Evolutionary conservation across 1,140 invertebrate species (phyloP).

Genomic region (Hylyphantes graminicola): DNA sequence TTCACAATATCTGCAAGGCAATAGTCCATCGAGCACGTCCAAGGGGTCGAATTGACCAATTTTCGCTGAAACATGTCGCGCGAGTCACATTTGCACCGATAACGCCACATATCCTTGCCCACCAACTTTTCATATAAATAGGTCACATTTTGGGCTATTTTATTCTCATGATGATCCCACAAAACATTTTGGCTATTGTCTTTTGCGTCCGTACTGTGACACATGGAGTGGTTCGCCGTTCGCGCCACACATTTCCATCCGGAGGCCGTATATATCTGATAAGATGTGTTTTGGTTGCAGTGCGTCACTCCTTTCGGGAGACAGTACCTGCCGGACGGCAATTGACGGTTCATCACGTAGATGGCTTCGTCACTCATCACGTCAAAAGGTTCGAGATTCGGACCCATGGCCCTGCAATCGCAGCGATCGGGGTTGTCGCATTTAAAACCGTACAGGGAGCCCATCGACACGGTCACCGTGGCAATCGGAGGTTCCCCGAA

Average conservation of each 20-base stretch:
- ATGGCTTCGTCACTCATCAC: too few species aligned
- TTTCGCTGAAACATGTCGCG: too few species aligned
- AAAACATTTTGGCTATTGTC: constrained; percentile 2
- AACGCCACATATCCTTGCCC: background rate
- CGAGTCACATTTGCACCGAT: constrained; percentile 19
- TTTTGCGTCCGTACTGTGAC: background rate
- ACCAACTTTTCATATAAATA: background rate
- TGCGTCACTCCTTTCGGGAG: background rate
- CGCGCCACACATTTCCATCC: background rate
- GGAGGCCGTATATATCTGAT: background rate
- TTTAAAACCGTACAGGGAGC: too few species aligned
- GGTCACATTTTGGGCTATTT: background rate
- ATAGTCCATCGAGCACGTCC: constrained; percentile 13
- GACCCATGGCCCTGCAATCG: background rate
- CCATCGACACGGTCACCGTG: too few species aligned
- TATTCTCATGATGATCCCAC: background rate
- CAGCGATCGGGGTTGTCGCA: too few species aligned
- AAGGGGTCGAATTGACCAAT: too few species aligned
- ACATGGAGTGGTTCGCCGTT: background rate
- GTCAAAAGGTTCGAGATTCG: background rate
- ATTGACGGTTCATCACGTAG: background rate
- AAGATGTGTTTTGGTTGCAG: constrained; percentile 4
- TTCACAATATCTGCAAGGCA: background rate
- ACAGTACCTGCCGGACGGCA: background rate
- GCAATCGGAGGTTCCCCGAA: too few species aligned